Evolutionary conservation across 30 jellyfish, hydroid and myxozoan genomes (phyloP), one percentile per base, ranked within the genome.

Genomic region (Hydra vulgaris): DNA sequence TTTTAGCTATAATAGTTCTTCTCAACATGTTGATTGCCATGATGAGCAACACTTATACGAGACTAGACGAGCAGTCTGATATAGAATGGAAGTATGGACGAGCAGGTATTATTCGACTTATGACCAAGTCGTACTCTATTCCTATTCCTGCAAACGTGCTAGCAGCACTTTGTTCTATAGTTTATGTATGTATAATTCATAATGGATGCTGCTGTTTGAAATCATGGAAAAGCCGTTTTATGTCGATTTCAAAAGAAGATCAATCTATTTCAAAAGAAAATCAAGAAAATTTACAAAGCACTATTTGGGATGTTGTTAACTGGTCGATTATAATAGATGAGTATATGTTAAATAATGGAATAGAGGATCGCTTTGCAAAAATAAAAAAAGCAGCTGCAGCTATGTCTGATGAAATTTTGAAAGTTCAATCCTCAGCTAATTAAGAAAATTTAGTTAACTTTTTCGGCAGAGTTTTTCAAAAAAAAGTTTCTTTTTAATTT

Each of bases 81-180:
- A 83, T 92, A 53, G 98, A 92, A 73, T 92, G 98, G 98, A 92
- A 92, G 73, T 92, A 82, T 88, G 98, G 98, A 25, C 87, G 98
- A 24, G 98, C 98, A 54, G 87, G 87, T 22, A 74, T 92, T 74
- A 92, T 92, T 52, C 94, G 98, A 25, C 81, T 74, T 70, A 92
- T 92, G 98, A 92, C 93, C 70, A 86, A 92, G 66, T 83, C 98
- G 7, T 84, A 79, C 19, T 79, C 98, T 61, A 87, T 92, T 55
- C 98, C 98, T 0, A 95, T 87, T 20, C 98, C 98, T 15, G 76
- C 87, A 85, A 92, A 92, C 76, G 84, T 92, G 52, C 40, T 92
- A 0, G 86, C 95, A 21, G 81, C 94, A 15, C 26, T 87, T 23
- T 70, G 82, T 27, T 69, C 92, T 22, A 85, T 86, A 27, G 26